Percentiles rank a stretch among this genome's conserved stretches.
Conservation (phyloP, 1,140 invertebrate species). For the Drosophila baimaii region DNA sequence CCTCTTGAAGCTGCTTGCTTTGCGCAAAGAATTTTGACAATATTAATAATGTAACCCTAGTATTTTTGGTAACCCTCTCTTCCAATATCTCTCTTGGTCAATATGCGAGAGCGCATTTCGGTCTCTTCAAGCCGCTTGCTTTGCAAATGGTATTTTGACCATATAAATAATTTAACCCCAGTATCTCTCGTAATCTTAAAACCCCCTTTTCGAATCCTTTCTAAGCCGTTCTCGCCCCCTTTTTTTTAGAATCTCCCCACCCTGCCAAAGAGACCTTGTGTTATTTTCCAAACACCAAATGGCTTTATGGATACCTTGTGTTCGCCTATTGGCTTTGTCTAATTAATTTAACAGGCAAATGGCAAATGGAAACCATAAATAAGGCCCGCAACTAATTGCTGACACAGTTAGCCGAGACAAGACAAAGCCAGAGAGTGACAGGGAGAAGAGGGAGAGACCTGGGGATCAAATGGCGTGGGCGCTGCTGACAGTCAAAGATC, state of each 20-base stretch:
- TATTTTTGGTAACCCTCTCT: no score
- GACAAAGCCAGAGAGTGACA: slow-evolving; percentile 66
- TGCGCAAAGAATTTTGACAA: no score
- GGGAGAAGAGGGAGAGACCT: no score
- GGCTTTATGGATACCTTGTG: slow-evolving; percentile 34
- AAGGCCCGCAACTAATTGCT: slow-evolving; percentile 77
- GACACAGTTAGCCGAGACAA: slow-evolving; percentile 78
- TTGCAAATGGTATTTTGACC: no score
- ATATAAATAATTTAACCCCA: no score
- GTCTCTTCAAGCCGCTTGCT: no score
- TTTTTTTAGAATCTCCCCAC: background rate
- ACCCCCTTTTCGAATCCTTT: slow-evolving; percentile 10
- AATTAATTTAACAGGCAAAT: slow-evolving; percentile 78
- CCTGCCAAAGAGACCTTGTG: slow-evolving; percentile 23
- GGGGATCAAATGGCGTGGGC: slow-evolving; percentile 62
- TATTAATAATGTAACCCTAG: no score
- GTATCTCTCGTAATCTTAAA: no score
- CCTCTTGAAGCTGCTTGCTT: no score
- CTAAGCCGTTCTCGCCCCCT: background rate
- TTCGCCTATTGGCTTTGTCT: slow-evolving; percentile 40
- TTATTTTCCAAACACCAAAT: slow-evolving; percentile 35
- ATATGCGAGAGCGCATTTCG: no score
- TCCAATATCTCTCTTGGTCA: no score
- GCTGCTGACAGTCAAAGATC: slow-evolving; percentile 71
- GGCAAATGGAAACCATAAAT: slow-evolving; percentile 73